Conservation (phyloP, 2,113 vertebrate species). For the Sturnus vulgaris region DNA sequence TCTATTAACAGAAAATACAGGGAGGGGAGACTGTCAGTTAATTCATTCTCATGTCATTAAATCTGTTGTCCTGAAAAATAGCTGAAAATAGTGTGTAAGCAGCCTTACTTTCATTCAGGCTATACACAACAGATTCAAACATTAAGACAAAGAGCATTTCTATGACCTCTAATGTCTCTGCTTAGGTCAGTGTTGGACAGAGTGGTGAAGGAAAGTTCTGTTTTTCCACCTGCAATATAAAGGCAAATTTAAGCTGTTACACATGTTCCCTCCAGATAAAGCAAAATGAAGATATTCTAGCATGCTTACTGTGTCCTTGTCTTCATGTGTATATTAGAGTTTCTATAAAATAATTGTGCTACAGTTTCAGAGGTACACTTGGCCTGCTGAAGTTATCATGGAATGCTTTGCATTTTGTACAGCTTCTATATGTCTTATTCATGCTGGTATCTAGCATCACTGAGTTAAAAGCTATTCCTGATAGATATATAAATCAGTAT, state of each 20-base stretch:
- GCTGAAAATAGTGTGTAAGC: not conserved
- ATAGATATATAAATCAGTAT: no score
- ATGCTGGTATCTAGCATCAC: rapidly evolving
- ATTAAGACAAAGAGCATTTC: not conserved
- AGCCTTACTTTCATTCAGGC: not conserved
- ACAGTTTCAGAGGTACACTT: not conserved
- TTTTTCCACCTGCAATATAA: not conserved
- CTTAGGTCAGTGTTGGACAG: not conserved
- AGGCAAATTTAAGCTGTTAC: not conserved
- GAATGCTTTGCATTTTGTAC: not conserved
- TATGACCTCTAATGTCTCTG: not conserved
- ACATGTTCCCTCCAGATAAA: not conserved
- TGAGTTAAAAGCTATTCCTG: not conserved
- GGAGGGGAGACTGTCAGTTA: not conserved
- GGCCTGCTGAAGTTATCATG: not conserved
- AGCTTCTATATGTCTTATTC: not conserved
- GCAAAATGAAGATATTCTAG: not conserved
- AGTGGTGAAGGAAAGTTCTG: not conserved
- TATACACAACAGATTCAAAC: not conserved
- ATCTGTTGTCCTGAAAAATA: not conserved
- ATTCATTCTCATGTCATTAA: not conserved
- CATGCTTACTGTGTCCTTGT: not conserved
- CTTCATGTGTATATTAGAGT: not conserved
- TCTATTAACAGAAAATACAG: not conserved
- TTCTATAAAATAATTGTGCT: not conserved